Conservation (phyloP, 1,140 invertebrate species). For the Plodia interpunctella region DNA sequence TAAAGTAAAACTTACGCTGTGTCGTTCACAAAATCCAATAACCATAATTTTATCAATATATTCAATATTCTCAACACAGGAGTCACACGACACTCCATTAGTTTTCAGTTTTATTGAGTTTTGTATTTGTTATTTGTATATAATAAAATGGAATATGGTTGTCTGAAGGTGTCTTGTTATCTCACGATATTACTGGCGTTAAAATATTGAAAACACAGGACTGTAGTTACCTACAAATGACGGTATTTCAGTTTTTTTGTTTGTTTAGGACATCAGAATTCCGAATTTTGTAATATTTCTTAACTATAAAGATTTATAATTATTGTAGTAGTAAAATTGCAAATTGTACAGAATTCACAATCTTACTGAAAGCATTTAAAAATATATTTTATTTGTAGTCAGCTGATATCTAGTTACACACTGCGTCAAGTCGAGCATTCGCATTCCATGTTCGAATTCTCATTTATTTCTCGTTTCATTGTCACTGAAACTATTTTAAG, state of each 20-base stretch:
- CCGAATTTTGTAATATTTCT: too few relatives aligned
- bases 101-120: neutral
- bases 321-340: too few relatives aligned
- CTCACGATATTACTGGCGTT: too few relatives aligned
- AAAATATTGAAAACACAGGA: too few relatives aligned
- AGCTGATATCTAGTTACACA: neutral
- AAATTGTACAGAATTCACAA: too few relatives aligned
- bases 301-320: too few relatives aligned
- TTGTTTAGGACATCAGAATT: too few relatives aligned
- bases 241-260: too few relatives aligned
- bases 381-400: neutral
- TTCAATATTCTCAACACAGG: neutral
- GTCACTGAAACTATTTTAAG: conserved; percentile 36
- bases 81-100: neutral
- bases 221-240: too few relatives aligned
- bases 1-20: neutral
- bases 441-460: conserved; percentile 16
- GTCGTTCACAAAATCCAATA: neutral
- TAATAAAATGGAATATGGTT: neutral
- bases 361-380: too few relatives aligned
- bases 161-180: too few relatives aligned
- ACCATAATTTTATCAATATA: neutral
- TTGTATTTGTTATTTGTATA: neutral
- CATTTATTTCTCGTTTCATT: conserved; percentile 28
- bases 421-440: neutral